Conservation (phyloP, 2,888 invertebrate species). For the Protophormia terraenovae region DNA sequence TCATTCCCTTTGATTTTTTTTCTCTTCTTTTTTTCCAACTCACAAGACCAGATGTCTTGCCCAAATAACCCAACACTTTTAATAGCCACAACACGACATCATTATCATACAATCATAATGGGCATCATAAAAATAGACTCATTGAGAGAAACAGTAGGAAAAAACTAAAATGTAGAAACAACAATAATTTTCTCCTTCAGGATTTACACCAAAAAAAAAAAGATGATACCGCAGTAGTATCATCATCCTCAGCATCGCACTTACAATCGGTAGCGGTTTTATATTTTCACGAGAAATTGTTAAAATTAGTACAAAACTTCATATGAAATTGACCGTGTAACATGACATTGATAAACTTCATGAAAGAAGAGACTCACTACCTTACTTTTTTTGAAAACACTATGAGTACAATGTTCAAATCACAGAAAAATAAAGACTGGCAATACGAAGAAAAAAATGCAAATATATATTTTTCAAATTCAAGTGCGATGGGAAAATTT, state of each 20-base stretch:
- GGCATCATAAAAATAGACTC: constrained; percentile 57
- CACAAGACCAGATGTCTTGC: constrained; percentile 57
- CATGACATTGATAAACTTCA: constrained; percentile 68
- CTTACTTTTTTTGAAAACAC: neutral
- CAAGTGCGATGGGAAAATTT: constrained; percentile 62
- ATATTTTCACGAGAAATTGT: constrained; percentile 66
- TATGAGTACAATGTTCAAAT: constrained; percentile 14
- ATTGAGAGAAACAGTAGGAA: constrained; percentile 26
- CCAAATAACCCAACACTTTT: constrained; percentile 56
- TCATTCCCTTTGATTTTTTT: neutral
- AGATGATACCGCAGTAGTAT: constrained; percentile 56
- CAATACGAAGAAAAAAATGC: constrained; percentile 13
- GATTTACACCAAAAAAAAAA: constrained; percentile 1
- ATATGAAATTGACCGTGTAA: constrained; percentile 67
- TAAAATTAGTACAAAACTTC: constrained; percentile 68
- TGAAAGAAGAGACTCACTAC: constrained; percentile 43
- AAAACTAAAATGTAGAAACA: constrained; percentile 1
- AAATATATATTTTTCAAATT: constrained; percentile 15
- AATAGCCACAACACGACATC: constrained; percentile 66
- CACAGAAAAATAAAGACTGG: constrained; percentile 20
- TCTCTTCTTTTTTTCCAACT: neutral
- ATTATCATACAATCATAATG: constrained; percentile 68
- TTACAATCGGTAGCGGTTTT: constrained; percentile 64
- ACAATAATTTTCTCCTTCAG: neutral
- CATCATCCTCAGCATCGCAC: constrained; percentile 11